phyloP scores from a whole-genome alignment of 2,113 vertebrate genomes.

The Tauraco erythrolophus region DNA sequence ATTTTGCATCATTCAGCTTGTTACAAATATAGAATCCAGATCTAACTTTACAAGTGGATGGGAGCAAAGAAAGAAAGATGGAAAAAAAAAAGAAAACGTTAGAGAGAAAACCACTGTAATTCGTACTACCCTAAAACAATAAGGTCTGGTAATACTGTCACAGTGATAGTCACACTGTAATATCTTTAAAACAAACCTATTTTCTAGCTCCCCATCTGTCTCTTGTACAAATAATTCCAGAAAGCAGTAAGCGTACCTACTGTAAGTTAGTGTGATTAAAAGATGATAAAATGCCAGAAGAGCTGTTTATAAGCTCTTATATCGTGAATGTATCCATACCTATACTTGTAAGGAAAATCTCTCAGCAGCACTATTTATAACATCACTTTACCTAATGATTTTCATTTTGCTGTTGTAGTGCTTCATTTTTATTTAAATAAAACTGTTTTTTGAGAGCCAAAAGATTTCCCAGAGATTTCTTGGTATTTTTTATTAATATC shows the following conservation, averaged over 20 bases:
- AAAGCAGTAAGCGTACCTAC: background rate
- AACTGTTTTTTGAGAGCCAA: background rate
- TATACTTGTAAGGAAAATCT: background rate
- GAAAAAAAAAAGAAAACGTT: background rate
- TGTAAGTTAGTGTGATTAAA: slow-evolving; percentile 19
- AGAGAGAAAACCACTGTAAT: background rate
- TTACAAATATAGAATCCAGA: background rate
- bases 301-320: background rate
- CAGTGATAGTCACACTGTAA: background rate
- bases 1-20: background rate
- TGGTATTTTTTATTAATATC: slow-evolving; percentile 6
- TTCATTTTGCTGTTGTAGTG: background rate
- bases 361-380: background rate
- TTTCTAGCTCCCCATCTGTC: background rate
- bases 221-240: slow-evolving; percentile 6
- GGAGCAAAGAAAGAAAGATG: background rate
- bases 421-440: slow-evolving; percentile 7
- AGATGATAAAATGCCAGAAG: slow-evolving; percentile 1
- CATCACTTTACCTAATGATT: slow-evolving; percentile 31
- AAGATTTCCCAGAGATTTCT: background rate
- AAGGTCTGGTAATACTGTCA: background rate
- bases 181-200: background rate
- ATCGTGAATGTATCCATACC: background rate
- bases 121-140: background rate
- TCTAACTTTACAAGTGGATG: background rate